A percentile compares a stretch with the other conserved stretches of the same genome.
phyloP scores from a whole-genome alignment of 2,113 vertebrate genomes.

The Charina bottae region DNA sequence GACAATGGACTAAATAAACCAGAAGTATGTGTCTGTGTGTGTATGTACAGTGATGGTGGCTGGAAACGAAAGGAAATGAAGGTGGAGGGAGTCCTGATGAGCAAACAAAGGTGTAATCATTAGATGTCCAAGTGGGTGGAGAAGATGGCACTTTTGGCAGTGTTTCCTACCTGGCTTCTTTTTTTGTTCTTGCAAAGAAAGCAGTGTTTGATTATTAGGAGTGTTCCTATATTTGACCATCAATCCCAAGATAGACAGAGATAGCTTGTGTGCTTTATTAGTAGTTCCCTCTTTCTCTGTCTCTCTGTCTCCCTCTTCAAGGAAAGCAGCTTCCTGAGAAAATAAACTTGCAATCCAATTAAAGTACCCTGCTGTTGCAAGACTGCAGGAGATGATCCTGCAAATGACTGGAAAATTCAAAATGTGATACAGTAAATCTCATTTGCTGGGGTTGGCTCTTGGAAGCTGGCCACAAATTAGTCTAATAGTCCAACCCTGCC shows the following conservation, averaged over 20 bases:
- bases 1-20: background rate
- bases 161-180: background rate
- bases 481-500: background rate
- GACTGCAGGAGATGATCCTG: background rate
- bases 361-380: background rate
- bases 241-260: accelerated
- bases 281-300: background rate
- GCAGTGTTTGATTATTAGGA: background rate
- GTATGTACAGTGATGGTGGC: background rate
- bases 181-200: background rate
- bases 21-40: background rate
- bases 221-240: background rate
- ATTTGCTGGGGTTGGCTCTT: background rate
- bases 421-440: background rate
- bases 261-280: background rate
- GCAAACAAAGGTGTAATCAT: background rate
- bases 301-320: background rate
- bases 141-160: background rate
- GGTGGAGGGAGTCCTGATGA: background rate
- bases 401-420: slow-evolving; percentile 29
- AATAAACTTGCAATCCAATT: background rate
- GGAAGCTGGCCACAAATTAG: background rate
- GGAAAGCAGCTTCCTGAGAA: background rate
- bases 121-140: background rate
- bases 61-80: background rate